Evolutionary conservation across 2,797 vertebrate species (phyloP).

Genomic region (Spinus pinus): DNA sequence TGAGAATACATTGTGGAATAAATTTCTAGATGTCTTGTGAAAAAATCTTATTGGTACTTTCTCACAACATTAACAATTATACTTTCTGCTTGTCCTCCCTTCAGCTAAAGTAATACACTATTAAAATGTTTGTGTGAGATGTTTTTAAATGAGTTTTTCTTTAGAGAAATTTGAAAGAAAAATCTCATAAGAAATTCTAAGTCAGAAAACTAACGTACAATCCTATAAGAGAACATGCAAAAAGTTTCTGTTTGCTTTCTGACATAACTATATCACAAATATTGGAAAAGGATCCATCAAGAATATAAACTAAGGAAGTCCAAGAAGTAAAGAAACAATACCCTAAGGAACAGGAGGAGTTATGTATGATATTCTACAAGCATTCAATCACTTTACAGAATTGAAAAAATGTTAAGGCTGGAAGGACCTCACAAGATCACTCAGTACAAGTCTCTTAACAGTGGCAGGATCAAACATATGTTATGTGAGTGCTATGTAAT

Average conservation of each 20-base stretch:
- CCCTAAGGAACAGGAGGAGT: neutral
- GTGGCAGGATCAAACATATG: slow-evolving; percentile 29
- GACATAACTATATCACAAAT: neutral
- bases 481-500: neutral
- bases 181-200: neutral
- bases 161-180: neutral
- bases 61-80: neutral
- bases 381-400: neutral
- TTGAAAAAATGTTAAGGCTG: neutral
- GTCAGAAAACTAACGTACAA: neutral
- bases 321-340: neutral
- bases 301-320: neutral
- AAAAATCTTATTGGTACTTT: neutral
- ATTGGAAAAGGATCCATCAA: neutral
- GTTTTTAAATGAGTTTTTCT: neutral
- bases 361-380: neutral
- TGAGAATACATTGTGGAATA: neutral
- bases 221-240: neutral
- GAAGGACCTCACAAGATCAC: slow-evolving; percentile 39
- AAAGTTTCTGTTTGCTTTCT: neutral
- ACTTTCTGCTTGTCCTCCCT: neutral
- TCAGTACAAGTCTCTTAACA: neutral
- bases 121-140: neutral
- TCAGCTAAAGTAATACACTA: neutral
- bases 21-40: neutral